A percentile compares a stretch with the other conserved stretches of the same genome.
Conservation (phyloP, 2,888 invertebrate genomes). For the Nomada ferruginata region DNA sequence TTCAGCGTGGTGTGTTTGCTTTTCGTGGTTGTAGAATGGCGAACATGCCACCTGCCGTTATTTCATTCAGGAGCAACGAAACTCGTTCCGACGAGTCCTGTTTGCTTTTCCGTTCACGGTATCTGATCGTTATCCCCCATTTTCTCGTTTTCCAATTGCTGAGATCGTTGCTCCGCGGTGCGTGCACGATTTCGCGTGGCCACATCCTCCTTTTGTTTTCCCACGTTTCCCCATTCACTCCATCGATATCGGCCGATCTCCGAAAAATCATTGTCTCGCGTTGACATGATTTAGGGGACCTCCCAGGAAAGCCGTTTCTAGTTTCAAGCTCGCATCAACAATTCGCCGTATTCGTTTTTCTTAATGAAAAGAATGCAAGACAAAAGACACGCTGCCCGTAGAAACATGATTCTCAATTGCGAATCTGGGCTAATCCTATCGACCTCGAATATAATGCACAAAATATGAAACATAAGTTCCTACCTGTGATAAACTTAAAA, state of each 20-base stretch:
- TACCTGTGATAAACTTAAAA: too few species aligned
- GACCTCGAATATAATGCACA: too few species aligned
- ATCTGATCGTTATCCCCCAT: conserved; percentile 54
- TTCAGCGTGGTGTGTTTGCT: background rate
- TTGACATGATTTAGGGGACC: conserved; percentile 36
- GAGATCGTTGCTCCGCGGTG: conserved; percentile 55
- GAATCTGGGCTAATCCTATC: too few species aligned
- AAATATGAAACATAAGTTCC: too few species aligned
- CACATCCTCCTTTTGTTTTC: conserved; percentile 68
- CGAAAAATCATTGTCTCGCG: conserved; percentile 33
- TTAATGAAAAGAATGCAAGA: background rate
- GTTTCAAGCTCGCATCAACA: background rate
- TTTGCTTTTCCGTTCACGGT: conserved; percentile 49
- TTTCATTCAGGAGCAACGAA: conserved; percentile 42
- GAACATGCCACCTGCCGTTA: conserved; percentile 8
- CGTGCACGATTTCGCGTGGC: conserved; percentile 53
- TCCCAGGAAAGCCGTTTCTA: conserved; percentile 19
- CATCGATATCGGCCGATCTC: conserved; percentile 60
- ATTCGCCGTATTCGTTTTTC: background rate
- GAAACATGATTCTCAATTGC: too few species aligned
- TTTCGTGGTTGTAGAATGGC: background rate
- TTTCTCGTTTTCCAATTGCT: conserved; percentile 60
- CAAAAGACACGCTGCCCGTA: background rate
- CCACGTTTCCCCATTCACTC: conserved; percentile 36
- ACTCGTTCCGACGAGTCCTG: conserved; percentile 33